Conservation (phyloP, 35 echinoderm and acorn worm genomes). For the Heliocidaris erythrogramma region DNA sequence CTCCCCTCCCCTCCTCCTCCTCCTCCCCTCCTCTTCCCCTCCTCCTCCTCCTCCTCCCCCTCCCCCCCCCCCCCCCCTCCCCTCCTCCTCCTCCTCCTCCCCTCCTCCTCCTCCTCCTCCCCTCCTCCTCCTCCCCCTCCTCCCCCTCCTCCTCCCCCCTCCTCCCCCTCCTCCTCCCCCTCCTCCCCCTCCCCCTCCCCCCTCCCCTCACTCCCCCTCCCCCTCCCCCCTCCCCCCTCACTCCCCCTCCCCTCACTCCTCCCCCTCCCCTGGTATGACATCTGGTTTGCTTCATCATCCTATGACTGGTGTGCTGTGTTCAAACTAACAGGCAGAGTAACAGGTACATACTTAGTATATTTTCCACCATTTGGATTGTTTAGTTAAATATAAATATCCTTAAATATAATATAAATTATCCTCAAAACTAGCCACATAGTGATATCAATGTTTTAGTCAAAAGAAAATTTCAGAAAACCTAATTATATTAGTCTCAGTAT, state of each 20-base stretch:
- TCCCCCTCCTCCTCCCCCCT: background rate
- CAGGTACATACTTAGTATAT: background rate
- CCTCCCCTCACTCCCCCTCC: background rate
- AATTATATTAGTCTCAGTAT: too few species aligned
- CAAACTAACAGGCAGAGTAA: conserved; percentile 1
- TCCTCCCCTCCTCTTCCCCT: background rate
- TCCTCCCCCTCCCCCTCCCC: too few species aligned
- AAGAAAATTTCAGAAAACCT: too few species aligned
- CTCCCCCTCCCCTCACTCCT: background rate
- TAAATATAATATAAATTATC: background rate
- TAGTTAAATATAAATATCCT: too few species aligned
- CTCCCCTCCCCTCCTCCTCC: background rate
- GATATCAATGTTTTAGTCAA: too few species aligned
- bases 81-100: background rate
- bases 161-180: too few species aligned
- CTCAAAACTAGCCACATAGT: background rate
- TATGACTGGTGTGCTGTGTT: background rate
- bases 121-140: background rate
- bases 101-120: background rate
- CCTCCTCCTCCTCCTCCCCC: background rate
- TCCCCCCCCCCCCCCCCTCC: background rate
- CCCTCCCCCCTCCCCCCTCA: background rate
- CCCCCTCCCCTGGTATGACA: background rate
- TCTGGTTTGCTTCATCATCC: background rate
- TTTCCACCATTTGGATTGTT: background rate